Conservation (phyloP, 2,113 vertebrate species). For the Athene noctua region DNA sequence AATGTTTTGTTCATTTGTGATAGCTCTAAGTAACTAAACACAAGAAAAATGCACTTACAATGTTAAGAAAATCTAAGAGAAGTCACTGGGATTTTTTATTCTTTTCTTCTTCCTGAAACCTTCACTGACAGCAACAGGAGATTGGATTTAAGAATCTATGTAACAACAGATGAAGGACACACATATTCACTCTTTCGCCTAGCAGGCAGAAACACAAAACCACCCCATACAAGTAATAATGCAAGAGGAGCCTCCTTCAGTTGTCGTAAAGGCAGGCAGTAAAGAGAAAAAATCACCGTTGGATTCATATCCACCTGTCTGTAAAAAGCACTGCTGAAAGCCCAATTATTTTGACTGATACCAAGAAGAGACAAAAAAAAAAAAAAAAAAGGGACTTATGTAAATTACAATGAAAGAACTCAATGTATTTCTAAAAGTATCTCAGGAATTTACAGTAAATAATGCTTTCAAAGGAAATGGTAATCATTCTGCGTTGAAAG, state of each 20-base stretch:
- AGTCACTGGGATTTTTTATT: neutral
- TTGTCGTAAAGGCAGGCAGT: neutral
- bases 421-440: slow-evolving; percentile 6
- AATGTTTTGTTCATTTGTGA: neutral
- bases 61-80: neutral
- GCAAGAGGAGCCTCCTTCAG: neutral
- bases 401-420: slow-evolving; percentile 24
- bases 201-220: neutral
- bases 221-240: neutral
- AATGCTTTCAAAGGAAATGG: slow-evolving; percentile 50
- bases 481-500: slow-evolving; percentile 38
- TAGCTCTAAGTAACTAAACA: neutral
- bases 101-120: neutral
- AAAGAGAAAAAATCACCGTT: neutral
- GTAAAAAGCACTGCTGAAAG: slow-evolving; percentile 28
- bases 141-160: neutral
- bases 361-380: neutral
- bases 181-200: neutral
- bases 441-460: slow-evolving; percentile 42
- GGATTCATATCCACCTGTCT: neutral
- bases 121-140: neutral
- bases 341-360: neutral
- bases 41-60: neutral
- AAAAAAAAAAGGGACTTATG: neutral
- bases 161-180: neutral